Evolutionary conservation across 2,113 vertebrate species (phyloP), one percentile per base, ranked within the genome.

Genomic region (Cephalopholis sonnerati): DNA sequence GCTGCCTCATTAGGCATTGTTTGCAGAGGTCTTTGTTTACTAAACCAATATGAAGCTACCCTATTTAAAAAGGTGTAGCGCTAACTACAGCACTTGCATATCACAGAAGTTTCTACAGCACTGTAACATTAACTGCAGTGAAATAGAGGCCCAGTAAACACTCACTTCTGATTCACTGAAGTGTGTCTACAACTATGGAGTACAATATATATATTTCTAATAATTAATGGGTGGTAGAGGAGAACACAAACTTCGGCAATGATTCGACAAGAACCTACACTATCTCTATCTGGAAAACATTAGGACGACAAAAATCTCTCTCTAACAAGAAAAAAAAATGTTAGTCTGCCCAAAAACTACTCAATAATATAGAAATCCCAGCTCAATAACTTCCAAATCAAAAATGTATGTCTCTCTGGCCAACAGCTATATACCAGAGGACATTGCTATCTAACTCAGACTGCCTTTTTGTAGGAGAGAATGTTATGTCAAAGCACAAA

Each of bases 341-440:
- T 16, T 27, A 2, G 12, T 50, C 55, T 78, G 54, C 65, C 62
- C 66, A 2, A 57, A 80, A 79, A 75, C 22, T 32, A 58, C 74
- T 85, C 73, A 81, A 81, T 91, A 85, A 87, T 81, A 83, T 59
- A 91, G 39, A 83, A 36, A 75, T 50, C 68, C 8, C 51, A 78
- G 46, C 70, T 91, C 85, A 89, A 91, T 91, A 91, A 89, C 55
- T 25, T 79, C 46, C 36, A 73, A 74, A 87, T 85, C 16, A 87
- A 91, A 89, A 68, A 87, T 83, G 22, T 12, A 89, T 84, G 83
- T 7, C 32, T 79, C 16, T 82, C 44, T 77, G 22, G 57, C 79
- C 74, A 53, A 57, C 29, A 86, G 89, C 44, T 22, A 22, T 32
- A 39, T 1, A 81, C 74, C 76, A 61, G 36, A 79, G 58, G 53